Base-by-base conservation (phyloP, 2,888 invertebrate species). In the Agrochola lychnidis region DNA sequence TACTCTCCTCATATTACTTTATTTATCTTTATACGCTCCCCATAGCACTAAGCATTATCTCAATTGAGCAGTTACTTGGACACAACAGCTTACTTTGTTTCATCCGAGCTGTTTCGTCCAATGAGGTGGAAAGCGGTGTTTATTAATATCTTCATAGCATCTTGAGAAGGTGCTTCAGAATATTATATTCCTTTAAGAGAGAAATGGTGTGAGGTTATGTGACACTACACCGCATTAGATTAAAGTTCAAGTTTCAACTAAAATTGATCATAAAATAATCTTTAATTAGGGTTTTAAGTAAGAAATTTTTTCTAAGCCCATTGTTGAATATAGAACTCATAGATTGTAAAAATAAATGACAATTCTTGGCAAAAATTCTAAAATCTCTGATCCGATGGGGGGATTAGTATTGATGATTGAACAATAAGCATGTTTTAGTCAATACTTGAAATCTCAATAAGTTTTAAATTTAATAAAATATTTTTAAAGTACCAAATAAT, bases 81-180 rank as follows among this genome's bases (percentile, higher is more conserved):
- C 73, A 83, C 79, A 88, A 88, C 77, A 84, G 87, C 86, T 89
- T 84, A 89, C 87, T 90, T 90, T 91, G 90, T 92, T 90, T 89
- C 90, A 86, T 88, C 84, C 82, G 82, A 85, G 82, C 83, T 78
- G 85, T 86, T 82, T 25, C 1, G 84, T 88, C 84, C 88, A 81
- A 86, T 81, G 88, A 90, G 89, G 90, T 89, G 89, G 88, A 86
- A 89, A 88, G 87, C 84, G 83, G 74, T 83, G 81, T 87, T 83
- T 84, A 86, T 85, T 84, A 87, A 87, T 90, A 89, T 87, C 84
- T 88, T 85, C 74, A 76, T 70, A 30, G 66, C 53, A 51, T 78
- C 62, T 19, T 67, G 30, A 76, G 42, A 57, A 76, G 48, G 51
- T 69, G 12, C 59, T 82, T 22, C 10, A 63, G 56, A 53, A 36